Evolutionary conservation across 2,888 invertebrate species (phyloP).

Genomic region (Sipha maydis): DNA sequence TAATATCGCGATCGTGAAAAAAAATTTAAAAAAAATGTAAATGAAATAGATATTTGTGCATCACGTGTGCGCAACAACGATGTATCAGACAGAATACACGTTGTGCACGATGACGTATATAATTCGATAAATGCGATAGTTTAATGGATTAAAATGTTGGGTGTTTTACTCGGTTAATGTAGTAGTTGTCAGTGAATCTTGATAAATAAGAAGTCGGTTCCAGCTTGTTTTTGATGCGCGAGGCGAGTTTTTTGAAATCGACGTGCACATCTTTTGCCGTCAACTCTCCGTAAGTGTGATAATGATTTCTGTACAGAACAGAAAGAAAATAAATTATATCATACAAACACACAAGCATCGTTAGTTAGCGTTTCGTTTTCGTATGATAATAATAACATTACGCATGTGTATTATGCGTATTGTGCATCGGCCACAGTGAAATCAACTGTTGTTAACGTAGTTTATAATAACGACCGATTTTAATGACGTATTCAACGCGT

Average conservation of each 20-base stretch:
- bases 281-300: neutral
- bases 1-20: neutral
- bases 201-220: neutral
- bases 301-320: neutral
- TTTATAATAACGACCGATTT: neutral
- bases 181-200: constrained; percentile 35
- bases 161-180: constrained; percentile 41
- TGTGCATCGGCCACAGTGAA: neutral
- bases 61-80: neutral
- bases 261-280: neutral
- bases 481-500: neutral
- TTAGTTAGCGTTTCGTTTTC: neutral
- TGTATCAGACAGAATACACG: too few species aligned
- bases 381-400: neutral
- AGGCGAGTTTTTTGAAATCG: neutral
- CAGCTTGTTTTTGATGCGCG: neutral
- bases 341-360: neutral
- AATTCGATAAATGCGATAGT: neutral
- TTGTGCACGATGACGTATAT: too few species aligned
- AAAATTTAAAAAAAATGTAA: neutral
- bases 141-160: constrained; percentile 32
- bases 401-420: neutral
- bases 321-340: neutral
- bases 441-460: neutral
- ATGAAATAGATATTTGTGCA: neutral